phyloP scores from a whole-genome alignment of 2,888 invertebrate species.

The Proisotoma minuta region DNA sequence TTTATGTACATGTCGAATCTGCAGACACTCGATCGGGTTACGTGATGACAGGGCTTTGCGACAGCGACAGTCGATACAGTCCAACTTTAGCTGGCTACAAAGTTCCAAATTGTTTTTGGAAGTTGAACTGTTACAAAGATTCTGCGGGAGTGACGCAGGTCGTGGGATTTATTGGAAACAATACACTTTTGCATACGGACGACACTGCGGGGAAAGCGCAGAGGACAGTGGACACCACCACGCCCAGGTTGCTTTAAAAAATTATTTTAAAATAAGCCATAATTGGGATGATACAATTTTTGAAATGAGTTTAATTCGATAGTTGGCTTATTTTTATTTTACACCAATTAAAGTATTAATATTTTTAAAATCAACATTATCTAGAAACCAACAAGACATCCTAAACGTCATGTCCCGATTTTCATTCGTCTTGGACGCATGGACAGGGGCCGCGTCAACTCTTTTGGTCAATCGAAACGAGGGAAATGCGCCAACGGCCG shows the following conservation, averaged over 20 bases:
- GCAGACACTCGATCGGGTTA: background rate
- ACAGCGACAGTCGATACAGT: constrained; percentile 20
- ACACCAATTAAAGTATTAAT: no score
- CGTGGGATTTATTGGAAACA: constrained; percentile 32
- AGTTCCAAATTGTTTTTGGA: constrained; percentile 38
- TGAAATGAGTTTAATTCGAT: no score
- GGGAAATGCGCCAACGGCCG: background rate
- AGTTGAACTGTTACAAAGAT: constrained; percentile 34
- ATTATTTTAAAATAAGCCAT: no score
- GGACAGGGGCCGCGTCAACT: background rate
- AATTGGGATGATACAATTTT: no score
- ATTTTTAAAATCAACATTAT: no score
- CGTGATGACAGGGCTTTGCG: constrained; percentile 33
- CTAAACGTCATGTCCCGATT: background rate
- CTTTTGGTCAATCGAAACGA: background rate
- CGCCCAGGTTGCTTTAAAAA: constrained; percentile 29
- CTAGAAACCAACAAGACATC: background rate
- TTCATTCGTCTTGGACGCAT: background rate
- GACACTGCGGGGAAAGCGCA: background rate
- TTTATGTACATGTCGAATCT: background rate
- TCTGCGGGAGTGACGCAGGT: constrained; percentile 19
- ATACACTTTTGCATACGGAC: constrained; percentile 17
- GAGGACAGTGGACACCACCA: constrained; percentile 8
- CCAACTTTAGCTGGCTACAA: constrained; percentile 18
- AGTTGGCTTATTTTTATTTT: no score